Evolutionary conservation across 2,888 invertebrate genomes (phyloP).

Genomic region (Aquatica leii): DNA sequence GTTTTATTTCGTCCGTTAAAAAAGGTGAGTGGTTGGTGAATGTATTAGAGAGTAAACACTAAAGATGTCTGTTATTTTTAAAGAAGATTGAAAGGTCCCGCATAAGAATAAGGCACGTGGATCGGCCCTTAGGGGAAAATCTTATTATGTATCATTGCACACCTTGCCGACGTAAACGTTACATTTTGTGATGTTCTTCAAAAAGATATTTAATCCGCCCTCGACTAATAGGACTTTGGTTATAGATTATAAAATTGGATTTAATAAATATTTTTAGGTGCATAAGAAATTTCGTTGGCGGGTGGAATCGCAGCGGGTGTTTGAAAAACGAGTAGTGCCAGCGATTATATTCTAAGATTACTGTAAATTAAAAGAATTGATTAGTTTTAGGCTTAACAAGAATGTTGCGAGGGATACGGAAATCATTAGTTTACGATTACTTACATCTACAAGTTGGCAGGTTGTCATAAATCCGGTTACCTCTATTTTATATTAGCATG

Average conservation of each 20-base stretch:
- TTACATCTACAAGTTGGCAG: constrained; percentile 5
- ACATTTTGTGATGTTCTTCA: constrained; percentile 11
- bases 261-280: constrained; percentile 7
- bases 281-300: neutral
- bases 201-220: constrained; percentile 37
- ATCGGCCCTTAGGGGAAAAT: constrained; percentile 52
- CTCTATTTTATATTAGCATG: constrained; percentile 8
- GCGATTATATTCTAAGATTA: constrained; percentile 4
- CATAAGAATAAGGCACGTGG: constrained; percentile 59
- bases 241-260: neutral
- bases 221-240: constrained; percentile 17
- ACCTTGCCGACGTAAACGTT: constrained; percentile 46
- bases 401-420: constrained; percentile 4
- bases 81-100: constrained; percentile 50
- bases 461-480: constrained; percentile 7
- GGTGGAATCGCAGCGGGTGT: neutral
- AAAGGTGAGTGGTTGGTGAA: constrained; percentile 33
- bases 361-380: constrained; percentile 9
- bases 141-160: constrained; percentile 57
- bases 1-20: constrained; percentile 41
- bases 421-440: constrained; percentile 10
- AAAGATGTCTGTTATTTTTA: constrained; percentile 28
- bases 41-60: constrained; percentile 34
- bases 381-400: constrained; percentile 3
- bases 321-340: neutral